Evolutionary conservation across 1,140 invertebrate genomes (phyloP), one percentile per base, ranked within the genome.

Genomic region (Drosophila tropicalis): DNA sequence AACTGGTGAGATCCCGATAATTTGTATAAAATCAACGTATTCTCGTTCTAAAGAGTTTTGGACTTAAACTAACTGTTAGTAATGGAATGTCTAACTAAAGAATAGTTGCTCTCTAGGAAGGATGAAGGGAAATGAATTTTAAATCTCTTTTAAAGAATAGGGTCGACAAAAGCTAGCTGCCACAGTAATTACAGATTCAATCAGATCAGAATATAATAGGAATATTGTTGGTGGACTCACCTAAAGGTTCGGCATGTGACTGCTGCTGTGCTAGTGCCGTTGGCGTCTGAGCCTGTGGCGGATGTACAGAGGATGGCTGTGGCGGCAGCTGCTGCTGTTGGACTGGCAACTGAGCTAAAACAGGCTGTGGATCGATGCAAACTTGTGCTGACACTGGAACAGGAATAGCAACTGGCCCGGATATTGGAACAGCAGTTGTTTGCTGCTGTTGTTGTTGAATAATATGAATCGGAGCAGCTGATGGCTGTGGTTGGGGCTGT

Each of bases 311-410:
- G 12, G 70, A 12, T 36, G 62, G 65, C 3, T 9, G 72, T 5
- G 34, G 34, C 34, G 7, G 36, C 36, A 39, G 3, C 36, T 39
- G 72, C 5, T 12, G 72, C n/a, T 56, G 41, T 22, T 54, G 55
- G n/a, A 56, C 36, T 19, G 51, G 64, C 12, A 57, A 36, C 3
- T 57, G 55, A 29, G 15, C n/a, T 29, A 19, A 12, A 10, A 60
- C 2, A 12, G 40, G 54, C 9, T n/a, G 76, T 51, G 72, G 79
- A 32, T 75, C 90, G 13, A 76, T 86, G 64, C 68, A 64, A 15
- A 76, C 62, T 56, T 66, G 76, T 36, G 72, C 60, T 25, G 66
- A 29, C 29, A 29, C 29, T 29, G 29, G 29, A 29, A 86, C 86
- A 32, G 70, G 72, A 5, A 75, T 62, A 17, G 41, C 41, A 44